Evolutionary conservation across 2,113 vertebrate species (phyloP), one percentile per base, ranked within the genome.

Genomic region (Circaetus gallicus): DNA sequence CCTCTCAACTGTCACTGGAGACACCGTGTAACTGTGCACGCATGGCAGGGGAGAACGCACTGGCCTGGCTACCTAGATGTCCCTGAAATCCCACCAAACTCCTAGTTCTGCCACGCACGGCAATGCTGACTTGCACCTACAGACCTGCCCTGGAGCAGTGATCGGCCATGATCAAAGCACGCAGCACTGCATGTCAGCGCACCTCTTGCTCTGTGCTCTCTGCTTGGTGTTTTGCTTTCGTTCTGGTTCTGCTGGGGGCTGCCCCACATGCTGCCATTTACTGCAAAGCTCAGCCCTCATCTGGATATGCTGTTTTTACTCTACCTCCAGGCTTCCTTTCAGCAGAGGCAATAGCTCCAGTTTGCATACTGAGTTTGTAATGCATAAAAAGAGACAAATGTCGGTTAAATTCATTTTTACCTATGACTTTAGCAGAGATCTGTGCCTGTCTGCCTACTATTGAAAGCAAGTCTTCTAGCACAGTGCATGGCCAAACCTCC

Each of bases 1-100:
- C 24, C 71, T 36, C 42, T 82, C 47, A 34, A 49, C 70, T 81
- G 59, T 70, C 70, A 43, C 28, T 58, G 59, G 32, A 91, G 82
- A 81, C 56, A 72, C 45, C 0, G 0, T 32, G 31, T 50, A 70
- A 40, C 26, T 45, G 62, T 1, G 0, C 26, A 66, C 2, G 0
- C 1, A 0, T 19, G 21, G 36, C 0, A 0, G 38, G 32, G n/a
- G 42, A 86, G 74, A 93, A 89, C 13, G 1, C 7, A 4, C 47
- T 67, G 81, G 72, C 84, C 71, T 77, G 28, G 40, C 65, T 82
- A 76, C 49, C 3, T 2, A n/a, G 34, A 43, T 45, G 18, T 67
- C 63, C 88, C 56, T 79, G 72, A 93, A 90, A 79, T 83, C 45
- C 77, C 91, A 82, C 47, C 62, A 69, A 45, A 58, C 34, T 92